A percentile compares a stretch with the other conserved stretches of the same genome.
These are phyloP conservation scores for Pelvicachromis taeniatus DNA, from an alignment of 2,113 vertebrate species.

Conservation along the genomic window DNA sequence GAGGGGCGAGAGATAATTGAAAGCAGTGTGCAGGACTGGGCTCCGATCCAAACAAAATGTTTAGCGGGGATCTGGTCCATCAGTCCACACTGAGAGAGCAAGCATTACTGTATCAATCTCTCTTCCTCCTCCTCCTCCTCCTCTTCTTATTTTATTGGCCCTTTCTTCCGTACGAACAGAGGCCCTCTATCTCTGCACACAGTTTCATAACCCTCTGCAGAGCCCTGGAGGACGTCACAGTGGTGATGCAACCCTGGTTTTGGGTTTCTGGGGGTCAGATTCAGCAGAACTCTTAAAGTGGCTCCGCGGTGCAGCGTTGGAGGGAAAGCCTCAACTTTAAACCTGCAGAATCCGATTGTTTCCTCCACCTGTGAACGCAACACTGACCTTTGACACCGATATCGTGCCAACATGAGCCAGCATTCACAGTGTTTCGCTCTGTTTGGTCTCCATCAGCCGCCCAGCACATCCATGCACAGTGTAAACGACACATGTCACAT, in stretches of 20 bases:
- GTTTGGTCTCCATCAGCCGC: not conserved
- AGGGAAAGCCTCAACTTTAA: not conserved
- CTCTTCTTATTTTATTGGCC: not conserved
- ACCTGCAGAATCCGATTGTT: not conserved
- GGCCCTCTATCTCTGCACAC: not conserved
- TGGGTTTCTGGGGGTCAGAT: constrained; percentile 16
- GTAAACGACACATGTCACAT: not conserved
- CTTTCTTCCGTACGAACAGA: not conserved
- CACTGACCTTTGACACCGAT: not conserved
- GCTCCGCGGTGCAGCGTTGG: not conserved
- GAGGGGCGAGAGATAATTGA: constrained; percentile 49
- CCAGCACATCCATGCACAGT: not conserved
- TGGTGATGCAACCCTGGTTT: constrained; percentile 45
- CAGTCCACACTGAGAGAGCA: not conserved
- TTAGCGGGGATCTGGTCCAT: constrained; percentile 70
- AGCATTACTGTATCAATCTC: not conserved
- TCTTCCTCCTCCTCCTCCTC: not conserved
- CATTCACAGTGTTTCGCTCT: not conserved
- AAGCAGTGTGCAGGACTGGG: constrained; percentile 65
- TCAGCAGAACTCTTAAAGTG: not conserved
- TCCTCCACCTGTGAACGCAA: not conserved
- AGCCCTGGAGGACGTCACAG: not conserved
- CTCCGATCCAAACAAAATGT: constrained; percentile 71
- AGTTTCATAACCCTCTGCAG: not conserved
- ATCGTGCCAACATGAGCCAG: not conserved